Evolutionary conservation across 2,797 vertebrate genomes (phyloP), one percentile per base, ranked within the genome.

Genomic region (Crocodylus rhombifer): DNA sequence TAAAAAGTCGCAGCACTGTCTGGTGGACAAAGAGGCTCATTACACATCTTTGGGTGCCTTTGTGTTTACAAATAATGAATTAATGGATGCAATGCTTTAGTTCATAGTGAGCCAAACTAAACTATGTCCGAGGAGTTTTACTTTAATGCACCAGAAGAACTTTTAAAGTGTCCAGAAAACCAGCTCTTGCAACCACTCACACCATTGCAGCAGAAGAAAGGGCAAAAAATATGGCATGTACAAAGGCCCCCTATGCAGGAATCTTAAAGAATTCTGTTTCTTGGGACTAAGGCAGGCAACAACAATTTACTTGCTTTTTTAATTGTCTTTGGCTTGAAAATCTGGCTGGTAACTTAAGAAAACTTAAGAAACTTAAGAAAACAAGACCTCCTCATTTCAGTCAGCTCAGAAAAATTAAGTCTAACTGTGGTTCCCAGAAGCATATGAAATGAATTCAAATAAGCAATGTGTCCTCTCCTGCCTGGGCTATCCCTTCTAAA

Each of bases 271-370:
- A 51, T 81, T 91, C 55, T 87, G 71, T 18, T 65, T 81, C 85
- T 76, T 87, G 10, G 67, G 14, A 20, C 20, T 92, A 78, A 80
- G 65, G 85, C 25, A 89, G 89, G 64, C 64, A 81, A 33, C 85
- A 75, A 56, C 20, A 85, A 86, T 91, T 77, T 36, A 75, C 55
- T 65, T 92, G 8, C 33, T 91, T 64, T 84, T n/a, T 58, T 92
- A 36, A 71, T 67, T 14, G 36, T 57, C 69, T 33, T 73, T 4
- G 33, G 15, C 69, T 74, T 81, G 12, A 36, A 65, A 85, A 87
- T 56, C 1, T 84, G 80, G 85, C 55, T 26, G 58, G 36, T 86
- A 14, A 51, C 61, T 81, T 42, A 87, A 51, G 57, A 84, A 80
- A 90, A 88, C 30, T 30, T 30, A 30, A 30, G 30, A 30, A 14